Percentiles rank a stretch among this genome's conserved stretches.
These are phyloP conservation scores for Alosa alosa DNA, from an alignment of 2,113 vertebrate species.

Conservation along the genomic window DNA sequence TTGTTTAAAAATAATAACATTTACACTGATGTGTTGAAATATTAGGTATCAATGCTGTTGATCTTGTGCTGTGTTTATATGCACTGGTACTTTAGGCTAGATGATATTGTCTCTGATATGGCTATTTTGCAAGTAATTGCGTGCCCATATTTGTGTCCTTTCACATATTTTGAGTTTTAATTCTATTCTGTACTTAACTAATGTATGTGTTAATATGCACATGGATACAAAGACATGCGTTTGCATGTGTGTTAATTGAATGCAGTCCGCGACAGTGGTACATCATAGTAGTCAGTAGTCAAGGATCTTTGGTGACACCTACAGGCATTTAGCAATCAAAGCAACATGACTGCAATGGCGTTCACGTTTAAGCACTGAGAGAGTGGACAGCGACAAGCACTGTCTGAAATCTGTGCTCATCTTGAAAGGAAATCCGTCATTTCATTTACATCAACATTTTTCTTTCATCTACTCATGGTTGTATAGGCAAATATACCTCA, in stretches of 20 bases:
- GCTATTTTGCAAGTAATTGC: too few species aligned
- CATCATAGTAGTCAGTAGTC: too few species aligned
- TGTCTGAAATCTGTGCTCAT: not conserved
- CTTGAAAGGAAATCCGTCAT: not conserved
- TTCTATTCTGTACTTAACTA: too few species aligned
- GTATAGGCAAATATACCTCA: not conserved
- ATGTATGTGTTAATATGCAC: not conserved
- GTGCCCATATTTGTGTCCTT: too few species aligned
- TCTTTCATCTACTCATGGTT: not conserved
- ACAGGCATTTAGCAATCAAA: not conserved
- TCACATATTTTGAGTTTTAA: too few species aligned
- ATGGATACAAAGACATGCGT: too few species aligned
- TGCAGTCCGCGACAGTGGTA: too few species aligned
- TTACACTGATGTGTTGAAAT: not conserved
- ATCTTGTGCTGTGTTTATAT: not conserved
- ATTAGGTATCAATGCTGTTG: not conserved
- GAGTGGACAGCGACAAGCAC: not conserved
- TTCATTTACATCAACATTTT: not conserved
- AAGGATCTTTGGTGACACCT: not conserved
- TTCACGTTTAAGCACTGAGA: not conserved
- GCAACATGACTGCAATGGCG: not conserved
- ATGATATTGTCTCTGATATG: too few species aligned
- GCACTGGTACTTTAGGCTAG: too few species aligned
- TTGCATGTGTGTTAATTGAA: too few species aligned
- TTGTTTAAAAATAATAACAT: too few species aligned